Conservation (phyloP, 2,888 invertebrate species). For the Dermolepida albohirtum region DNA sequence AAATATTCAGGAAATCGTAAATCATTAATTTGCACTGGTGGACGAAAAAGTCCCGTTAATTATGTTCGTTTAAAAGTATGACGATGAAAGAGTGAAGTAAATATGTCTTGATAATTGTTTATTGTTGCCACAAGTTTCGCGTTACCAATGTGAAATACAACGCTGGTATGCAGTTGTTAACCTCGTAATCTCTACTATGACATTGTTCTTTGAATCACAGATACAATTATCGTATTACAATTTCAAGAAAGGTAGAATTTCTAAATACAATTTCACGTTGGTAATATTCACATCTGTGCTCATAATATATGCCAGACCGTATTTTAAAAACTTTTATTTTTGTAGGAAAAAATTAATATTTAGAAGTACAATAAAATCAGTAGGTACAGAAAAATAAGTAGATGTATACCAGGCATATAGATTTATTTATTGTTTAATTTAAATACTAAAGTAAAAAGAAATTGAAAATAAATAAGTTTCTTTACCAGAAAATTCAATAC, state of each 20-base stretch:
- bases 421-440: no score
- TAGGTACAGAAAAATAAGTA: no score
- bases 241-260: background rate
- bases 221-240: slow-evolving; percentile 17
- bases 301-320: background rate
- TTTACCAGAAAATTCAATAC: no score
- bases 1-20: slow-evolving; percentile 9
- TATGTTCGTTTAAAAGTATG: slow-evolving; percentile 3
- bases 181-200: slow-evolving; percentile 19
- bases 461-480: no score
- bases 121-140: slow-evolving; percentile 12
- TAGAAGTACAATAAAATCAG: no score
- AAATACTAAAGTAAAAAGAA: no score
- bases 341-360: no score
- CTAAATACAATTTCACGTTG: background rate
- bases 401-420: no score
- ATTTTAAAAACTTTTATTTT: background rate
- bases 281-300: background rate
- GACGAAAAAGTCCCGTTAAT: background rate
- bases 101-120: background rate
- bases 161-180: slow-evolving; percentile 33
- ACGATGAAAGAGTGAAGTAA: background rate
- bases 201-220: slow-evolving; percentile 30
- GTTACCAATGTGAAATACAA: slow-evolving; percentile 18
- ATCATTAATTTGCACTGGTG: background rate